A percentile compares a stretch with the other conserved stretches of the same genome.
Evolutionary conservation across 2,888 invertebrate species (phyloP).

Genomic region (Acrobasis suavella): DNA sequence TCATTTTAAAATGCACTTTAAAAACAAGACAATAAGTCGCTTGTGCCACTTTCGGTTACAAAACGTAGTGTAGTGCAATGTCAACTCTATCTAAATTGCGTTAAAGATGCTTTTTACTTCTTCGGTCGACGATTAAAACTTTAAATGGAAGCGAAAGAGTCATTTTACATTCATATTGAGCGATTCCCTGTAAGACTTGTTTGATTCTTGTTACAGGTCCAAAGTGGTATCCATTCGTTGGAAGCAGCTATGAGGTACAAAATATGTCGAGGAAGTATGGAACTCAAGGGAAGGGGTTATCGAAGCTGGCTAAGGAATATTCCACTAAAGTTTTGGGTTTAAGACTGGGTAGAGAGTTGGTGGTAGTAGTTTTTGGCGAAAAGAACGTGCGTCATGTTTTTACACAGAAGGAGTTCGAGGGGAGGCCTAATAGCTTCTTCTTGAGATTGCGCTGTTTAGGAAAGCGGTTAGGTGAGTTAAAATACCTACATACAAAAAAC

Average conservation of each 20-base stretch:
- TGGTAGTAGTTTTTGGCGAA: constrained; percentile 84
- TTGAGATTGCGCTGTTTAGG: constrained; percentile 86
- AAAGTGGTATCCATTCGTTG: constrained; percentile 68
- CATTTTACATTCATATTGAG: constrained; percentile 16
- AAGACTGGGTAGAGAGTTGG: constrained; percentile 83
- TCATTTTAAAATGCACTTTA: no score
- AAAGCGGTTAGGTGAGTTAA: constrained; percentile 82
- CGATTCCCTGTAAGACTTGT: constrained; percentile 21
- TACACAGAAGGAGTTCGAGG: constrained; percentile 84
- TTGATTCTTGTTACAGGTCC: constrained; percentile 57
- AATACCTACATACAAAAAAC: no score
- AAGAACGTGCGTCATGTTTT: constrained; percentile 84
- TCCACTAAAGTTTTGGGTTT: constrained; percentile 85
- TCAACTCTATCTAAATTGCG: no score
- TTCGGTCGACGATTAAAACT: no score
- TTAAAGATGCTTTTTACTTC: no score
- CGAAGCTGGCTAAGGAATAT: constrained; percentile 80
- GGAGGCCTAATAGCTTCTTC: constrained; percentile 87
- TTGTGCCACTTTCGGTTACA: no score
- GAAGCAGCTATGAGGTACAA: constrained; percentile 55
- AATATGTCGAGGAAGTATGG: constrained; percentile 52
- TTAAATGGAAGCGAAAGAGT: background rate
- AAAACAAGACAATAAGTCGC: no score
- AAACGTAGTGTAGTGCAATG: no score
- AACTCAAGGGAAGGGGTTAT: constrained; percentile 83